Evolutionary conservation across 2,888 invertebrate genomes (phyloP).

Genomic region (Eilema sororculum): DNA sequence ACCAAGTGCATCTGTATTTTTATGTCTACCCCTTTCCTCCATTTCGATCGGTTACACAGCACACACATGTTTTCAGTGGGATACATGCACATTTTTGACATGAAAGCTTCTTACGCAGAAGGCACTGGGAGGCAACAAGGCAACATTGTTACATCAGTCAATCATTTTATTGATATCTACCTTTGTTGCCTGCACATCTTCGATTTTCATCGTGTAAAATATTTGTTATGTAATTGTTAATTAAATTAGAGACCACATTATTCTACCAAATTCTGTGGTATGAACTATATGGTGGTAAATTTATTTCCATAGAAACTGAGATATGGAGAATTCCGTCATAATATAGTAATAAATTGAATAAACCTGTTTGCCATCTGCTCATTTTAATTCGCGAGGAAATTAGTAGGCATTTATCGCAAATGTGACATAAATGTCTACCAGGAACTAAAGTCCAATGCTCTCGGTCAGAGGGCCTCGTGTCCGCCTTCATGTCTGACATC

Average conservation of each 20-base stretch:
- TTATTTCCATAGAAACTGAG: slow-evolving; percentile 3
- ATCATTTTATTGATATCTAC: too few relatives aligned
- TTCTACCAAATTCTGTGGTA: background rate
- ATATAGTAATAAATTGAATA: slow-evolving; percentile 11
- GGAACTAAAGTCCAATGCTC: background rate
- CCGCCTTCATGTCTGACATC: background rate
- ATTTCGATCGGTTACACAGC: too few relatives aligned
- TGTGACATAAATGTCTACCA: slow-evolving; percentile 1
- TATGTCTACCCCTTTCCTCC: too few relatives aligned
- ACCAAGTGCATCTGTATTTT: too few relatives aligned
- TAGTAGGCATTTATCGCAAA: slow-evolving; percentile 5
- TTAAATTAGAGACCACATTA: slow-evolving; percentile 1
- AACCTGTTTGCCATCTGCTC: slow-evolving; percentile 27
- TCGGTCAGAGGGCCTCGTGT: background rate
- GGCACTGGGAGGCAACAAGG: too few relatives aligned
- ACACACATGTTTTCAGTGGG: too few relatives aligned
- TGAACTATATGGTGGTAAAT: background rate
- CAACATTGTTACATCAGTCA: too few relatives aligned
- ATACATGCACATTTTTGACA: too few relatives aligned
- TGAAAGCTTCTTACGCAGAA: too few relatives aligned
- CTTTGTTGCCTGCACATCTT: too few relatives aligned
- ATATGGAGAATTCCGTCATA: background rate
- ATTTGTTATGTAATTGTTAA: background rate
- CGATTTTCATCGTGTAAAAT: too few relatives aligned
- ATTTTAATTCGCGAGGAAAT: slow-evolving; percentile 24